Evolutionary conservation across 2,888 invertebrate species (phyloP), one percentile per base, ranked within the genome.

Genomic region (Sphaerophoria rueppellii): DNA sequence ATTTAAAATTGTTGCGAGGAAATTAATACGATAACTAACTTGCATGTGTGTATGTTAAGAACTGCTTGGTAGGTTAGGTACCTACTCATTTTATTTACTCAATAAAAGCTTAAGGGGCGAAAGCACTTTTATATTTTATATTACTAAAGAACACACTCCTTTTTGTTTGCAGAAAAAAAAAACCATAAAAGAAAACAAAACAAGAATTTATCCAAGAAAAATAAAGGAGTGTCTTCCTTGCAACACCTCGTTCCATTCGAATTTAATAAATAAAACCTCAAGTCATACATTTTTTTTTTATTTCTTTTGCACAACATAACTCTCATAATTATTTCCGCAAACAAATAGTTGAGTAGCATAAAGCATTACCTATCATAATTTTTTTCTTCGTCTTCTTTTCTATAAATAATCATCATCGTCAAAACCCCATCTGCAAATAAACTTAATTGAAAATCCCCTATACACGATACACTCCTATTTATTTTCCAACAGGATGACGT

Each of bases 321-420:
- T 79, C 71, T 79, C 74, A 65, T 83, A 83, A 83, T 83, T 80
- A 83, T 75, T 83, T 83, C 83, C 83, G 83, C 80, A 83, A 83
- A 83, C 78, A 83, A 83, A 80, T 82, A 73, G 78, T 79, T 71
- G 63, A 79, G 80, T 60, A 61, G 75, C 67, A 75, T 48, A 60
- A 43, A 54, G 24, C 24, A 24, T 37, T 6, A 6, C 6, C 11
- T 14, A 37, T 14, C 35, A 37, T 37, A 3, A 12, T 37, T 37
- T 24, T 48, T 14, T 48, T 65, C 9, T 48, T 35, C 9, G 12
- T 54, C 11, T 35, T 35, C 14, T 50, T 65, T 34, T 65, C 12
- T 50, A 50, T 32, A 65, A 65, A 65, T 65, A 61, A 82, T 72
- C 73, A 83, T 80, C 75, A 83, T 83, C 83, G 24, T 24, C 24